These are phyloP conservation scores for Thysanoteuthis rhombus DNA, from an alignment of 2,888 invertebrate genomes.

Conservation along the genomic window DNA sequence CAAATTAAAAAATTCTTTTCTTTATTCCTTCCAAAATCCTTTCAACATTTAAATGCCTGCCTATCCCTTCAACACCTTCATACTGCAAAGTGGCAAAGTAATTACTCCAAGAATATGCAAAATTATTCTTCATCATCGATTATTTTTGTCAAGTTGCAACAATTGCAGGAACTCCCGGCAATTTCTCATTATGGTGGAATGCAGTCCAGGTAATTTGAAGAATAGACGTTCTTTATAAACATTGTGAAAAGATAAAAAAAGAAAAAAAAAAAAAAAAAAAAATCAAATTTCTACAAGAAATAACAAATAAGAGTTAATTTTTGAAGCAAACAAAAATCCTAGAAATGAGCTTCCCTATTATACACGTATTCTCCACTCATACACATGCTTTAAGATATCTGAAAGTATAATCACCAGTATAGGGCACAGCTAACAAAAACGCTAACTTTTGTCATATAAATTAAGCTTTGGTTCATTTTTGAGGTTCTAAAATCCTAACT, in stretches of 20 bases:
- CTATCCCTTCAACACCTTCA: neutral
- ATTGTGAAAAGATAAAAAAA: neutral
- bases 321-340: neutral
- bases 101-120: neutral
- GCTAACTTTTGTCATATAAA: too few species aligned
- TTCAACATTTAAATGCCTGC: neutral
- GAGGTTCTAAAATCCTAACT: too few species aligned
- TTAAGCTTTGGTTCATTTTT: too few species aligned
- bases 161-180: neutral
- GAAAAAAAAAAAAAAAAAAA: too few species aligned
- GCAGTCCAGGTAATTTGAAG: neutral
- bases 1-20: neutral
- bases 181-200: neutral
- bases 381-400: neutral
- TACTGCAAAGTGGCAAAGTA: neutral
- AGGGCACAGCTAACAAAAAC: too few species aligned
- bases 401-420: too few species aligned
- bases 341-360: neutral
- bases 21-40: neutral
- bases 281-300: neutral
- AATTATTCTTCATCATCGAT: neutral
- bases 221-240: neutral
- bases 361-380: too few species aligned
- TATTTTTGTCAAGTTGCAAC: neutral
- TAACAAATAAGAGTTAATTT: neutral